Evolutionary conservation across 2,888 invertebrate species (phyloP).

Genomic region (Eurytoma adleriae): DNA sequence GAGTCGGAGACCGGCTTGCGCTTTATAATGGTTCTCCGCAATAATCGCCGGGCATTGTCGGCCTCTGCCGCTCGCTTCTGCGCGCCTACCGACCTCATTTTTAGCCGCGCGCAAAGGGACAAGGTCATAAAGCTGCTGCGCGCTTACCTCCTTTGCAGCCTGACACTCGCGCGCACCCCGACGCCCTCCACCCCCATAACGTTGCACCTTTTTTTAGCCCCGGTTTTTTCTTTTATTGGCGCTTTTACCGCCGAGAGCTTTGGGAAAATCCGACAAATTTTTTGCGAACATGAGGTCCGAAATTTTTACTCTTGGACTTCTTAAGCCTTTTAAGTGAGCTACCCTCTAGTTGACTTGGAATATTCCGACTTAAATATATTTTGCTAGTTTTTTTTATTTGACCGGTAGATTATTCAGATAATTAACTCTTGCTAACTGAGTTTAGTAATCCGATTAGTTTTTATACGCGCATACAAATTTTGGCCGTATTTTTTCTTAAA

Average conservation of each 20-base stretch:
- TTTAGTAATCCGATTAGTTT: too few species aligned
- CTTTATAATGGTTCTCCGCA: conserved; percentile 68
- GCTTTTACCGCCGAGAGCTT: not conserved
- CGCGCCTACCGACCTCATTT: conserved; percentile 35
- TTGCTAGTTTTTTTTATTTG: not conserved
- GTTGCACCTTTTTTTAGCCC: conserved; percentile 35
- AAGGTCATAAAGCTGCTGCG: not conserved
- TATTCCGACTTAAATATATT: not conserved
- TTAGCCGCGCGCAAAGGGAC: conserved; percentile 22
- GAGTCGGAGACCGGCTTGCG: conserved; percentile 57
- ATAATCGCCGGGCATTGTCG: conserved; percentile 60
- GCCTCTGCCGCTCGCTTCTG: not conserved
- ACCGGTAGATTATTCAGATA: too few species aligned
- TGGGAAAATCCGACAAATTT: not conserved
- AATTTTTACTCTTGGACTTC: not conserved
- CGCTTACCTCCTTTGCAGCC: conserved; percentile 27
- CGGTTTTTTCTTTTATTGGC: not conserved
- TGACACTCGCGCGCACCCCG: not conserved
- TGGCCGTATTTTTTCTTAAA: too few species aligned
- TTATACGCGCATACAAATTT: too few species aligned
- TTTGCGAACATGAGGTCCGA: not conserved
- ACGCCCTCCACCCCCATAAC: not conserved
- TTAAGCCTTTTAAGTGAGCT: conserved; percentile 39
- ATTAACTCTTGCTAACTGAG: too few species aligned
- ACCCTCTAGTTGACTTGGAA: conserved; percentile 8